A percentile compares a stretch with the other conserved stretches of the same genome.
These are phyloP conservation scores for Meandrina meandrites DNA, from an alignment of 92 coral and sea anemone genomes.

Conservation along the genomic window DNA sequence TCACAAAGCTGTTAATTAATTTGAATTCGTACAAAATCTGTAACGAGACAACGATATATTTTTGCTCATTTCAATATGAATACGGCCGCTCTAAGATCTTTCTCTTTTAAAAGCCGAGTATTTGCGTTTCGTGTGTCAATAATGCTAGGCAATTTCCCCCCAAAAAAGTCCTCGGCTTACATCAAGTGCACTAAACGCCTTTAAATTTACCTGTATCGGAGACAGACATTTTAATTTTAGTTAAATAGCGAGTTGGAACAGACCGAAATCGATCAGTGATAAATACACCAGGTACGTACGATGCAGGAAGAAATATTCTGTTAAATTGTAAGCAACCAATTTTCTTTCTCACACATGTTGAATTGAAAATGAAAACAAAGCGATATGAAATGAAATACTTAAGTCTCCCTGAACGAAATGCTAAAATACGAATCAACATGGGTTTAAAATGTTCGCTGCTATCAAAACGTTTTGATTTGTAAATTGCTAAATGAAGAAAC, in stretches of 20 bases:
- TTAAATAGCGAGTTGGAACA: not conserved
- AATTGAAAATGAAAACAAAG: not conserved
- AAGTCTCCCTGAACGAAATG: not conserved
- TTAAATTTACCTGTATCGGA: not conserved
- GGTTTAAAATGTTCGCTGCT: not conserved
- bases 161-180: not conserved
- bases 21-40: constrained; percentile 5
- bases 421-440: not conserved
- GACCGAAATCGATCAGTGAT: not conserved
- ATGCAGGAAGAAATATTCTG: not conserved
- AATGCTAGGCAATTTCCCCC: constrained; percentile 4
- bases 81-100: not conserved
- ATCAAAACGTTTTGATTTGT: not conserved
- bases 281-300: not conserved
- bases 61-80: constrained; percentile 39
- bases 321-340: not conserved
- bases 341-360: not conserved
- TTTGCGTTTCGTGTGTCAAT: constrained; percentile 13
- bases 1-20: constrained; percentile 25
- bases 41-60: not conserved
- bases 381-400: not conserved
- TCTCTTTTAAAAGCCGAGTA: not conserved
- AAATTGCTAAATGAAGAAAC: not conserved
- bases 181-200: not conserved
- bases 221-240: not conserved